Evolutionary conservation across 2,888 invertebrate genomes (phyloP).

Genomic region (Drosophila fungiperda): DNA sequence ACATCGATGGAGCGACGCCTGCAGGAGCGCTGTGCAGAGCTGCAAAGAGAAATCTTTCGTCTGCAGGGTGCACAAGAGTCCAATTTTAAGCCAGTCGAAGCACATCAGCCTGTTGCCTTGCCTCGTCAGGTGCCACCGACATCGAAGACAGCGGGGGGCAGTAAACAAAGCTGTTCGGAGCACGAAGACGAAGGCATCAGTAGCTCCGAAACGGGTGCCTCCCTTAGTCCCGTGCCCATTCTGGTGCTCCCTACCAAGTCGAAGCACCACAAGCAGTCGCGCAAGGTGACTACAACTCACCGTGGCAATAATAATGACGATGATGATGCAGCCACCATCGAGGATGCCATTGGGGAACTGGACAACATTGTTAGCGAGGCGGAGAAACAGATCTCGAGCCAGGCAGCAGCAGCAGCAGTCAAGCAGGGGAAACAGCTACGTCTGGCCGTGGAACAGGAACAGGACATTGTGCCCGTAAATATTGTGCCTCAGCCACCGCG

Average conservation of each 20-base stretch:
- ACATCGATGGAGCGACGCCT: conserved; percentile 90
- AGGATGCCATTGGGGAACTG: conserved; percentile 94
- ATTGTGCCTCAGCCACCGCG: conserved; percentile 93
- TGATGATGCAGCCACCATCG: conserved; percentile 91
- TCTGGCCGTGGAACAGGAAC: conserved; percentile 84
- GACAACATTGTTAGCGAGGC: conserved; percentile 94
- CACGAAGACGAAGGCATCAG: conserved; percentile 96
- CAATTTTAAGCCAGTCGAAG: conserved; percentile 83
- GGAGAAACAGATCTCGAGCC: conserved; percentile 88
- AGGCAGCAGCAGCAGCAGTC: conserved; percentile 17
- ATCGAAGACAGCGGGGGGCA: conserved; percentile 52
- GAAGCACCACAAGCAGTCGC: conserved; percentile 71
- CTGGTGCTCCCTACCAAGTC: conserved; percentile 81
- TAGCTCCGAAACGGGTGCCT: conserved; percentile 90
- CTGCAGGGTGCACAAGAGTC: conserved; percentile 85
- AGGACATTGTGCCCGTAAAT: conserved; percentile 91
- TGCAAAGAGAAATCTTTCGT: conserved; percentile 89
- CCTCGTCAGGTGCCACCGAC: conserved; percentile 83
- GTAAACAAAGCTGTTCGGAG: conserved; percentile 88
- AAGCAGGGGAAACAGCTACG: conserved; percentile 70
- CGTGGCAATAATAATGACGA: conserved; percentile 50
- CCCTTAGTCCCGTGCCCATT: conserved; percentile 89
- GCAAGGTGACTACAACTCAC: conserved; percentile 27
- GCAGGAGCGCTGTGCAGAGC: conserved; percentile 91
- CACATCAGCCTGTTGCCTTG: conserved; percentile 81